Percentiles rank a stretch among this genome's conserved stretches.
These are phyloP conservation scores for Troides oblongomaculatus DNA, from an alignment of 2,888 invertebrate species.

Conservation along the genomic window DNA sequence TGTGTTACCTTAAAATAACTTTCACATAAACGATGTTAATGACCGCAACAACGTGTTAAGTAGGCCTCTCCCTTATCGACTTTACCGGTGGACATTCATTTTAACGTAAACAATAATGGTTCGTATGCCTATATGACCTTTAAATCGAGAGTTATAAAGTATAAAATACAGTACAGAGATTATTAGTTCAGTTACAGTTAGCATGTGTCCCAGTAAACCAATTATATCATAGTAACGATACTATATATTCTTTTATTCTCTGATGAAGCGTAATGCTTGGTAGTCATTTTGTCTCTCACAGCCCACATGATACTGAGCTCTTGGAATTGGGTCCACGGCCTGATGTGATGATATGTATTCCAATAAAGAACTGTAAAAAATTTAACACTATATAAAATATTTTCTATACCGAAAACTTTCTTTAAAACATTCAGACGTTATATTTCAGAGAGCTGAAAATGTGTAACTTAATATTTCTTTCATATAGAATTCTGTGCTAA, in stretches of 20 bases:
- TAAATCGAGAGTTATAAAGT: slow-evolving; percentile 17
- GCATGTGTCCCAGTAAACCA: slow-evolving; percentile 60
- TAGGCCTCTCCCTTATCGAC: slow-evolving; percentile 59
- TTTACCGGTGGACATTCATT: slow-evolving; percentile 38
- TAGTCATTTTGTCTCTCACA: no score
- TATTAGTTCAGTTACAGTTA: slow-evolving; percentile 38
- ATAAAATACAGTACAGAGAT: slow-evolving; percentile 32
- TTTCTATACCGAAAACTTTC: not conserved
- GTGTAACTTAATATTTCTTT: not conserved
- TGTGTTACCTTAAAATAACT: not conserved
- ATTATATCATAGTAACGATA: slow-evolving; percentile 25
- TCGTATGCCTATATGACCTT: slow-evolving; percentile 23
- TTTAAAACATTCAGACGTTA: no score
- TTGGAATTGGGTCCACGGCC: no score
- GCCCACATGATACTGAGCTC: no score
- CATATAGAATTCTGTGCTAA: not conserved
- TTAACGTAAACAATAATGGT: slow-evolving; percentile 3
- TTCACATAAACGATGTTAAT: slow-evolving; percentile 46
- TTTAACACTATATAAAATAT: not conserved
- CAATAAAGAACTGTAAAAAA: not conserved
- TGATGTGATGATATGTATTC: not conserved
- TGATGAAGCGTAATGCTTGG: no score
- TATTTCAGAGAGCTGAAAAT: not conserved
- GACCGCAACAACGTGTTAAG: slow-evolving; percentile 48
- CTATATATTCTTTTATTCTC: not conserved